Base-by-base conservation (phyloP, 2,888 invertebrate genomes). In the Acanthosepion esculentum region DNA sequence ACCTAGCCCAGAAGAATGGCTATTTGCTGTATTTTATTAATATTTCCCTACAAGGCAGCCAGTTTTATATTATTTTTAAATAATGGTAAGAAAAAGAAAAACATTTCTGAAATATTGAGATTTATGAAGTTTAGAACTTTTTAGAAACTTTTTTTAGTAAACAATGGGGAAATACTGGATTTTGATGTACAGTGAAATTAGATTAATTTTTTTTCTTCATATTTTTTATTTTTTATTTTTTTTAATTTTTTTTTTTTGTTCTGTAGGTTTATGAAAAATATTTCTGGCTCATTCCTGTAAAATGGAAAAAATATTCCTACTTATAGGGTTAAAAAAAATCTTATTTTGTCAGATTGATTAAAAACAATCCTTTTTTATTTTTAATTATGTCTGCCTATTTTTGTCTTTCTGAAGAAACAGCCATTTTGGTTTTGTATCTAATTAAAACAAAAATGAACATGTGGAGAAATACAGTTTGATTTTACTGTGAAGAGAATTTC, bases 31-130 rank as follows among this genome's bases (percentile, higher is more conserved):
- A 78, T 78, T n/a, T 59, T 59, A 41, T 41, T 41, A 23, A 59
- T 78, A n/a, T 78, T 78, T 78, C 78, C 78, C n/a, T 78, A n/a
- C 78, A 78, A 78, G 33, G 78, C n/a, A 78, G 78, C n/a, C 78
- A 33, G 10, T 78, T 78, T 78, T 33, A n/a, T 78, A 33, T 78
- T n/a, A 15, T 78, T 33, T 59, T 59, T 20, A 6, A 18, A 18
- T 59, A 59, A 23, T 23, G 3, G 12, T 15, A 15, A 33, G n/a
- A 5, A 78, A 15, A 78, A 78, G 10, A 59, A 23, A 23, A 59
- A 64, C 7, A 8, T 64, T 64, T 64, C 64, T 78, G 78, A 78
- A 78, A 78, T 78, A 78, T 78, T n/a, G 15, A 78, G 78, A 59
- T 59, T 59, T 59, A 20, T 20, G 6, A 59, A 59, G 59, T 59